phyloP scores from a whole-genome alignment of 2,113 vertebrate genomes.

The Trachemys scripta region DNA sequence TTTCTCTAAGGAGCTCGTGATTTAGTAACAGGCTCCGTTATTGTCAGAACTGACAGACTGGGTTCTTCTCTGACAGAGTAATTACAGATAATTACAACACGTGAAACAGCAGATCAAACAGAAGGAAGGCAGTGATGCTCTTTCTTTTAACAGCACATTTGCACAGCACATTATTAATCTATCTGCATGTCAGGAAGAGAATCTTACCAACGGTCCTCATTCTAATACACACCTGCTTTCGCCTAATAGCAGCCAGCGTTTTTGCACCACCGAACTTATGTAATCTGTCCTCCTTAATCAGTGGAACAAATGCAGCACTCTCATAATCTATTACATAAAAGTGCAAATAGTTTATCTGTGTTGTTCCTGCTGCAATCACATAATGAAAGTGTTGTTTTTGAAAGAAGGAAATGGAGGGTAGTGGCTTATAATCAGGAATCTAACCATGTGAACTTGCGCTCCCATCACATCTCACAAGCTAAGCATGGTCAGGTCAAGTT shows the following conservation, averaged over 20 bases:
- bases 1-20: background rate
- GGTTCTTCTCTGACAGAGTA: constrained; percentile 17
- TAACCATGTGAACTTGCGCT: background rate
- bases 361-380: constrained; percentile 31
- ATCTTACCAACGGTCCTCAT: background rate
- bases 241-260: background rate
- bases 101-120: constrained; percentile 46
- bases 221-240: background rate
- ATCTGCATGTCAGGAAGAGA: background rate
- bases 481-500: background rate
- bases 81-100: constrained; percentile 44
- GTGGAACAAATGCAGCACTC: background rate
- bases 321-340: background rate
- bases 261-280: background rate
- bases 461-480: background rate
- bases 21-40: constrained; percentile 39
- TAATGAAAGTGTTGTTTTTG: constrained; percentile 3
- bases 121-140: background rate
- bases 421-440: background rate
- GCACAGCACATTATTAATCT: background rate
- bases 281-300: background rate
- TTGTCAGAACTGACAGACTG: constrained; percentile 25
- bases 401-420: background rate
- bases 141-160: background rate
- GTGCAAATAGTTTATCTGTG: background rate